These are phyloP conservation scores for Stercorarius parasiticus DNA, from an alignment of 2,113 vertebrate genomes.

Conservation along the genomic window DNA sequence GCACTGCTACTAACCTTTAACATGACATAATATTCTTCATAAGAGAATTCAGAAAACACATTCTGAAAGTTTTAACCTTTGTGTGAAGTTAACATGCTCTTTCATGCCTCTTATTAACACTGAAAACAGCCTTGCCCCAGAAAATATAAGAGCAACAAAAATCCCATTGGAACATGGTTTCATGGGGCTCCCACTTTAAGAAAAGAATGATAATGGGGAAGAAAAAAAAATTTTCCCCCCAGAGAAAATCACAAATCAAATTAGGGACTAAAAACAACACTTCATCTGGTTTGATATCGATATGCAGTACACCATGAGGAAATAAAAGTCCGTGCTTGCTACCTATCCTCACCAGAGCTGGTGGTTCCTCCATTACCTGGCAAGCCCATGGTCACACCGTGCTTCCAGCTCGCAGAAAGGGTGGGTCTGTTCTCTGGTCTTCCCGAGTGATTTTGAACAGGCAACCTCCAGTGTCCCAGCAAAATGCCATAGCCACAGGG, in stretches of 20 bases:
- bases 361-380: fast-evolving
- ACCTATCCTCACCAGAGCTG: background rate
- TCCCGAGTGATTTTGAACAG: background rate
- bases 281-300: background rate
- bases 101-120: background rate
- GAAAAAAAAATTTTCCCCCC: background rate
- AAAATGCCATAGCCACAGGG: background rate
- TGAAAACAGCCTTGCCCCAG: background rate
- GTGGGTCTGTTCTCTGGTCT: background rate
- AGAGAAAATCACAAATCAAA: background rate
- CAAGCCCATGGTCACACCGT: fast-evolving
- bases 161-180: background rate
- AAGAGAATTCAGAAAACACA: background rate
- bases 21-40: background rate
- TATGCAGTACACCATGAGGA: fast-evolving
- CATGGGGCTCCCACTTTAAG: background rate
- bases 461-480: background rate
- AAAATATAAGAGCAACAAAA: background rate
- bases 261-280: background rate
- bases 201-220: background rate
- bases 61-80: constrained; percentile 18
- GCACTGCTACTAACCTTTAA: background rate
- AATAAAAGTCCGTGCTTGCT: background rate
- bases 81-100: background rate
- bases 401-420: background rate